Evolutionary conservation across 2,113 vertebrate genomes (phyloP), one percentile per base, ranked within the genome.

Genomic region (Cyanistes caeruleus): DNA sequence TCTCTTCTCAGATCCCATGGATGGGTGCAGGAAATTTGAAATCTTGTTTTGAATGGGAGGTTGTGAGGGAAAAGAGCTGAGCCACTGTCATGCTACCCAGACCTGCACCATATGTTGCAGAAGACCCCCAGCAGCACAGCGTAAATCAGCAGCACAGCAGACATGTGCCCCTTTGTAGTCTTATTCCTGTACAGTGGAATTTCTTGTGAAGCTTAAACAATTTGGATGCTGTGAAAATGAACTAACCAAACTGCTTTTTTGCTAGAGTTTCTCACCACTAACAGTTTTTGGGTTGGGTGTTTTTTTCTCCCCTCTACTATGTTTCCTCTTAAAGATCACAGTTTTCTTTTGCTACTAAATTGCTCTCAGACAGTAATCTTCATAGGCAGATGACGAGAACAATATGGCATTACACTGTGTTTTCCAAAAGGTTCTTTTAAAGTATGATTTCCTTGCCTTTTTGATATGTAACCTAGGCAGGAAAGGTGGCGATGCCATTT

Each of bases 161-260:
- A 68, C 56, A 13, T 0, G 0, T 7, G 9, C 10, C 25, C 20
- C 13, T 69, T 33, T 3, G 1, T 18, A 33, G 43, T 55, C 6
- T 33, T 19, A 11, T 7, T 67, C 69, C 19, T 24, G 23, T 30
- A 33, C 7, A 16, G 8, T 8, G 5, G 17, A 64, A 48, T 49
- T 62, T 44, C 28, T 31, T 60, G 28, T 4, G 22, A 87, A 70
- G 20, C 44, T 52, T 72, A 43, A 84, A 5, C 2, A 0, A 23
- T 18, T 44, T 19, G 10, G 24, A 41, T 49, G 49, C 4, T 35
- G 65, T n/a, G 6, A 20, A 87, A 82, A 48, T 18, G 14, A 78
- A 72, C 18, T 30, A 87, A 68, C 2, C 9, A 44, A 78, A 70
- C 37, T 8, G 5, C 0, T 48, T 33, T 62, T 33, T 25, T 37